Percentiles rank a stretch among this genome's conserved stretches.
Evolutionary conservation across 2,797 vertebrate genomes (phyloP).

Genomic region (Nasua narica): DNA sequence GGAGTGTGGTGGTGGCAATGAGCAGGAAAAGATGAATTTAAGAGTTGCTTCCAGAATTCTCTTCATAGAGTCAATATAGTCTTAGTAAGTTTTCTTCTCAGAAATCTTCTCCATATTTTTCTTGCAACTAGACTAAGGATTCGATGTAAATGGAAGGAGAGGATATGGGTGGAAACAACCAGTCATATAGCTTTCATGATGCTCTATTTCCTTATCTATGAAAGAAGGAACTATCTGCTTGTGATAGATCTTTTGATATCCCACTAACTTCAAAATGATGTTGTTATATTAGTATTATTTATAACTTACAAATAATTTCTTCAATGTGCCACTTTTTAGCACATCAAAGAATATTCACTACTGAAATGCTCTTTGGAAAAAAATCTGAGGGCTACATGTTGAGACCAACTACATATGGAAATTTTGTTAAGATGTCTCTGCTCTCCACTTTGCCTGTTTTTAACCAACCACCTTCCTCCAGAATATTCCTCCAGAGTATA

Average conservation of each 20-base stretch:
- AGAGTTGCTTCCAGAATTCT: background rate
- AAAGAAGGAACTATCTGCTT: background rate
- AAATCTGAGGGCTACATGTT: background rate
- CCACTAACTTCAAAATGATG: background rate
- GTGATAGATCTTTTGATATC: background rate
- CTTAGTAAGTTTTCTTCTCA: background rate
- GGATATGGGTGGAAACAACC: background rate
- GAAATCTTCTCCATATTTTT: background rate
- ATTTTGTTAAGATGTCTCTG: background rate
- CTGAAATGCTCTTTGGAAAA: background rate
- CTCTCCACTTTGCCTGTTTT: background rate
- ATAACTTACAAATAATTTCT: background rate
- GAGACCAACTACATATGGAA: background rate
- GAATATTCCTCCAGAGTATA: background rate
- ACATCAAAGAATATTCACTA: background rate
- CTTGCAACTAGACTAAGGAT: background rate
- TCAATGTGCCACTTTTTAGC: background rate
- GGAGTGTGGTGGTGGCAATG: background rate
- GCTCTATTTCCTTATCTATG: background rate
- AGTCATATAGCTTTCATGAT: background rate
- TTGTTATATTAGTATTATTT: background rate
- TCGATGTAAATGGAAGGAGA: background rate
- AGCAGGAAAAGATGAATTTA: background rate
- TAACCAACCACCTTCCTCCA: background rate
- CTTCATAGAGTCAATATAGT: background rate